Base-by-base conservation (phyloP, 2,888 invertebrate species). In the Tridacna crocea region DNA sequence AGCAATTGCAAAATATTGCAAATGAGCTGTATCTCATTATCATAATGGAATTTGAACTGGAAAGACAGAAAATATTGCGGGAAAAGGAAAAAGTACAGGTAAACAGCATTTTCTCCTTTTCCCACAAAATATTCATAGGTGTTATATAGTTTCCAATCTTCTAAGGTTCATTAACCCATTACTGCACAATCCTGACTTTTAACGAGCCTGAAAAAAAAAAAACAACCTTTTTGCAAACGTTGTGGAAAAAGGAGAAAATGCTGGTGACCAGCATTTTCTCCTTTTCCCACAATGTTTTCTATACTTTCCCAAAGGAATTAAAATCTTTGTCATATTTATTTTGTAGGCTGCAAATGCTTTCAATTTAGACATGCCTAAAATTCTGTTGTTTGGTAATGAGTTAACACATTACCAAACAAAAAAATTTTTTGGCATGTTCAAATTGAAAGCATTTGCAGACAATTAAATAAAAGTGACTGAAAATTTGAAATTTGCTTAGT, bases 51-150 rank as follows among this genome's bases (percentile, higher is more conserved):
- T 36, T 36, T 36, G 36, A 36, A 36, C 36, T 36, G 2, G 36
- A 36, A 36, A 36, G 8, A 8, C 2, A 2, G 8, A 36, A 55
- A 55, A 55, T 10, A 17, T 55, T 55, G 55, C 4, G n/a, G 17
- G 55, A 55, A 55, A 55, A 55, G 55, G n/a, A 55, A 10, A 19
- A 17, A 55, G 4, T 55, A 10, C 17, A 6, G 55, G n/a, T 55
- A n/a, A 55, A 1, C 55, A 55, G 55, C 55, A 55, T 55, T 55
- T 55, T 55, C 55, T 55, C 55, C 55, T 55, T 55, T 55, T 55
- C 55, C 55, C n/a, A 17, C 55, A 55, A 55, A 3, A n/a, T 55
- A 6, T 55, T 55, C 55, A n/a, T n/a, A n/a, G n/a, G n/a, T n/a
- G n/a, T n/a, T n/a, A n/a, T n/a, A n/a, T n/a, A n/a, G n/a, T n/a